These are phyloP conservation scores for Passer domesticus DNA, from an alignment of 2,113 vertebrate species.

Conservation along the genomic window DNA sequence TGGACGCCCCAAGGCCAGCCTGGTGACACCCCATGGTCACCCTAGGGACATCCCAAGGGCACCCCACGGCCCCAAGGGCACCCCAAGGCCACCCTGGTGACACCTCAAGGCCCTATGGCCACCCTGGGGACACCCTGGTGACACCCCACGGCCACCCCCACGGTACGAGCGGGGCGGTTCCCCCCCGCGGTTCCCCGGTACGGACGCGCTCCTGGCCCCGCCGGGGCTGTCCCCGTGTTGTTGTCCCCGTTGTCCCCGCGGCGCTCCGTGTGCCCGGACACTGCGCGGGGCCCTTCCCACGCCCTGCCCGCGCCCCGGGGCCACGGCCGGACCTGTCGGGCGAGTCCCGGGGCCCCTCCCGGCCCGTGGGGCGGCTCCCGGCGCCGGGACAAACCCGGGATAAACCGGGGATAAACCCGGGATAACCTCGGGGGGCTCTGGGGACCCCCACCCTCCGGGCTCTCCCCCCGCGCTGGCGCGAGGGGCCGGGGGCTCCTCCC, in stretches of 20 bases:
- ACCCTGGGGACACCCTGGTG: not conserved
- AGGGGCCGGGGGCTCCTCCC: not conserved
- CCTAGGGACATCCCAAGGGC: rapidly evolving
- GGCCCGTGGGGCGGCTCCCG: not conserved
- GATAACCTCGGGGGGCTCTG: no score
- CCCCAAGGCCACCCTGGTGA: not conserved
- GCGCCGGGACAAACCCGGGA: not conserved
- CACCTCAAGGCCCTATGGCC: no score
- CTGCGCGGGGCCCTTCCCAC: not conserved
- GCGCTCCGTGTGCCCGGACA: not conserved
- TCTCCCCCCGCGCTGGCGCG: not conserved
- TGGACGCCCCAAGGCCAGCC: not conserved
- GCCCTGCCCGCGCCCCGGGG: not conserved
- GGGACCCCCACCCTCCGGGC: not conserved
- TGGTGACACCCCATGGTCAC: not conserved
- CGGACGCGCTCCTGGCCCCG: not conserved
- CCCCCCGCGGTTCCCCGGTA: not conserved
- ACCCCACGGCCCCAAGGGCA: rapidly evolving
- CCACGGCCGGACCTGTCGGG: not conserved
- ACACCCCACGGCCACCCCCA: rapidly evolving
- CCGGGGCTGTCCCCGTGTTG: not conserved
- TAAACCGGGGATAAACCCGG: no score
- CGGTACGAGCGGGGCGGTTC: not conserved
- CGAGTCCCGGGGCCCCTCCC: not conserved
- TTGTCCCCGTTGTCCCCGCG: not conserved